Conservation (phyloP, 2,888 invertebrate species). For the Watsonalla cultraria region DNA sequence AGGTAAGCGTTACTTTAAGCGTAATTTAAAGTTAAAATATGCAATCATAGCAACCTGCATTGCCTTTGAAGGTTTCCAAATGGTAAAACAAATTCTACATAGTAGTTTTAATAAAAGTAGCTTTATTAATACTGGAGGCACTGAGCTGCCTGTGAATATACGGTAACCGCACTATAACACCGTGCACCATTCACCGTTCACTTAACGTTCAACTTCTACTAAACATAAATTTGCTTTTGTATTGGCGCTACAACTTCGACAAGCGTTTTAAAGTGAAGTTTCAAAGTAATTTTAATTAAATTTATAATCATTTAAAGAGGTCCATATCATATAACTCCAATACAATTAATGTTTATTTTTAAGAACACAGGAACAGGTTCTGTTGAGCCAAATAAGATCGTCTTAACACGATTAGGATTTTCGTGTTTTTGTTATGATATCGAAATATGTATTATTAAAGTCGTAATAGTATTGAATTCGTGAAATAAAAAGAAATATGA, state of each 20-base stretch:
- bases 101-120: slow-evolving; percentile 42
- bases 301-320: not conserved
- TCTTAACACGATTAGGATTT: no score
- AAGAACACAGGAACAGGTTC: no score
- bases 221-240: not conserved
- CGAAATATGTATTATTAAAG: no score
- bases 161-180: slow-evolving; percentile 34
- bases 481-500: no score
- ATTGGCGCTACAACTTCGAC: no score
- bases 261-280: not conserved
- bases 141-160: slow-evolving; percentile 38
- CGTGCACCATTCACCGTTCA: slow-evolving; percentile 23
- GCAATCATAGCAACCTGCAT: not conserved
- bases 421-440: no score
- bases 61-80: not conserved
- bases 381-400: no score
- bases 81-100: slow-evolving; percentile 21
- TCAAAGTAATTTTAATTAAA: not conserved
- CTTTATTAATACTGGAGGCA: slow-evolving; percentile 50
- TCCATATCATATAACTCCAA: no score
- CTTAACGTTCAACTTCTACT: not conserved
- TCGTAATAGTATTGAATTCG: no score
- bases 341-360: no score
- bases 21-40: no score
- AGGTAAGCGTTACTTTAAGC: no score